Evolutionary conservation across 2,113 vertebrate genomes (phyloP).

Genomic region (Crypturellus undulatus): DNA sequence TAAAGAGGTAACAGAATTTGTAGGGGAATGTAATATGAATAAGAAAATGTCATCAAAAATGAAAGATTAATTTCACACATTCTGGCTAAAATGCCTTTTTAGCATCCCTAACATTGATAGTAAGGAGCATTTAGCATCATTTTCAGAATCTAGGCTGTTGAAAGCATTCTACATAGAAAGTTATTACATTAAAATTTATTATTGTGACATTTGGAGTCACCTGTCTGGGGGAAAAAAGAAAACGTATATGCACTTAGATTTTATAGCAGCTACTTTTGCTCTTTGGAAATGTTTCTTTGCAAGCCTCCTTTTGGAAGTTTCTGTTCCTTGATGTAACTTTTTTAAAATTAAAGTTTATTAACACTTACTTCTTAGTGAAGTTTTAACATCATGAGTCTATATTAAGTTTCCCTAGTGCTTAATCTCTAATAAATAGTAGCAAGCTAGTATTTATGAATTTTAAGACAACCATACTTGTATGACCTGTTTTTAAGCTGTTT

Average conservation of each 20-base stretch:
- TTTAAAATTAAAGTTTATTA: neutral
- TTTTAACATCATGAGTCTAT: neutral
- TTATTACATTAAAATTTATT: neutral
- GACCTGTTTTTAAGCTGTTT: neutral
- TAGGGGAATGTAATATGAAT: neutral
- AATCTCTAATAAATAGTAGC: rapidly evolving
- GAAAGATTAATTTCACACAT: neutral
- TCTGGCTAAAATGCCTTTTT: neutral
- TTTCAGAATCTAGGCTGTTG: neutral
- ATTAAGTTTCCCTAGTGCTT: neutral
- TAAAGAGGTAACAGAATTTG: neutral
- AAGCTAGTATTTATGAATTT: neutral
- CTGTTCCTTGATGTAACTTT: neutral
- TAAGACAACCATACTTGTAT: neutral
- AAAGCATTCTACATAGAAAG: neutral
- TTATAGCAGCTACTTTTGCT: neutral
- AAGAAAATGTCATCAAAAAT: neutral
- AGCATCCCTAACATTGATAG: neutral
- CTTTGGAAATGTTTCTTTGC: neutral
- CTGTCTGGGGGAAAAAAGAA: neutral
- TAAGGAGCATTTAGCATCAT: neutral
- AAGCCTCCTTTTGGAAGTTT: neutral
- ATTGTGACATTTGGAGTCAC: neutral
- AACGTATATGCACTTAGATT: neutral
- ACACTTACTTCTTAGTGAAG: neutral